Evolutionary conservation across 1,140 invertebrate species (phyloP), one percentile per base, ranked within the genome.

Genomic region (Pseudomyrmex flavicornis): DNA sequence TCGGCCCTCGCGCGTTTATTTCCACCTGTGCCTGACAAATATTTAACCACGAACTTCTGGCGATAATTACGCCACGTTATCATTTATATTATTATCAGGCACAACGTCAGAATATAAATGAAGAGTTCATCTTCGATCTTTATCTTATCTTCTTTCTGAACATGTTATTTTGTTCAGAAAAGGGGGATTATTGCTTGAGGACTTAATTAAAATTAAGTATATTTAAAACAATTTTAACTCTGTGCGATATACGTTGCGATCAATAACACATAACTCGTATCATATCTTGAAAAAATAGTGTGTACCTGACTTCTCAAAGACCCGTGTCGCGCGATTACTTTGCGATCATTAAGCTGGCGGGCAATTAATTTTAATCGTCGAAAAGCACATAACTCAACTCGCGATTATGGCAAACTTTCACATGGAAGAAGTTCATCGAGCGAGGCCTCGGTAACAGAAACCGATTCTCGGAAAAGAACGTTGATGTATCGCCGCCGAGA

Each of bases 321-420:
- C 15, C 35, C 2, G 7, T n/a, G n/a, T 35, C 46, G 58, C 26
- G 17, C 54, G 26, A 35, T 7, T 65, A 59, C 52, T 80, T 80
- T 44, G 66, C 50, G 66, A 12, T 44, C 54, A 35, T 26, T 80
- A 59, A 35, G 8, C 35, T 48, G 76, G 52, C 44, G 48, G 54
- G 44, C 66, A 59, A 80, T 59, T 72, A 72, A 70, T 80, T 80
- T 80, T 70, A 80, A 80, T 80, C 66, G 50, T 72, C 66, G 22
- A 80, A 80, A 69, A 48, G 66, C 50, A 61, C 54, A 80, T 80
- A 72, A 80, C 76, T 80, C 66, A 46, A 15, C 20, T 59, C 44
- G 65, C 52, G 54, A 12, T 80, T 72, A 61, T 13, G 54, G 54
- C 76, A 17, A 59, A 80, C 76, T 80, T 80, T 80, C 76, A 61